phyloP scores from a whole-genome alignment of 2,888 invertebrate species.

The Nowickia ferox region DNA sequence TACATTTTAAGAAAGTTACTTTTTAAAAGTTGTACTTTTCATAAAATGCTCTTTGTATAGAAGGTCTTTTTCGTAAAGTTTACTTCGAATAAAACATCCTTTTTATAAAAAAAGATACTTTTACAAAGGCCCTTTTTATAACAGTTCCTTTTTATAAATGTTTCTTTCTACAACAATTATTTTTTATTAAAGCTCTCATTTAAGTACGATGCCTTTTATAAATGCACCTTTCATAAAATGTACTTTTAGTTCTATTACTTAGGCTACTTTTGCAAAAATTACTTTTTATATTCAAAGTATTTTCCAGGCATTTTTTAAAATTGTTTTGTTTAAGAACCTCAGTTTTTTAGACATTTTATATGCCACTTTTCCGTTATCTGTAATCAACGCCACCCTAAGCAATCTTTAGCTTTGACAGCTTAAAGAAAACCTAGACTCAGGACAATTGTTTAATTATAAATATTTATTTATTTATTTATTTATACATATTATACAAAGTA shows the following conservation, averaged over 20 bases:
- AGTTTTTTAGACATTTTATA: too few relatives aligned
- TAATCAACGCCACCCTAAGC: not conserved
- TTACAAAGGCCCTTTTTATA: not conserved
- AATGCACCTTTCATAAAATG: not conserved
- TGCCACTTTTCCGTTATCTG: not conserved
- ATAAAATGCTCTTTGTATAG: not conserved
- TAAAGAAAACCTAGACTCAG: not conserved
- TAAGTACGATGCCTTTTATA: too few relatives aligned
- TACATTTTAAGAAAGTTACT: not conserved
- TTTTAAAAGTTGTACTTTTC: too few relatives aligned
- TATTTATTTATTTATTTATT: too few relatives aligned
- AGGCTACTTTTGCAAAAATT: not conserved
- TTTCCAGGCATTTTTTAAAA: too few relatives aligned
- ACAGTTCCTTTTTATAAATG: not conserved
- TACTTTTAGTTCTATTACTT: not conserved
- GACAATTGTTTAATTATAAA: conserved; percentile 77
- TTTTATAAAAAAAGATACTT: not conserved
- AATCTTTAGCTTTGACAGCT: not conserved
- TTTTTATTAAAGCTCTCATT: too few relatives aligned
- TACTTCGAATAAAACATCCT: not conserved
- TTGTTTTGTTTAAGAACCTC: too few relatives aligned
- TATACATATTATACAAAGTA: too few relatives aligned
- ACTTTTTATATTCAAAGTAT: not conserved
- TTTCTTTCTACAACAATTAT: not conserved
- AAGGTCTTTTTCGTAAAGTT: not conserved